These are phyloP conservation scores for Habropoda laboriosa DNA, from an alignment of 1,140 invertebrate genomes.

Conservation along the genomic window DNA sequence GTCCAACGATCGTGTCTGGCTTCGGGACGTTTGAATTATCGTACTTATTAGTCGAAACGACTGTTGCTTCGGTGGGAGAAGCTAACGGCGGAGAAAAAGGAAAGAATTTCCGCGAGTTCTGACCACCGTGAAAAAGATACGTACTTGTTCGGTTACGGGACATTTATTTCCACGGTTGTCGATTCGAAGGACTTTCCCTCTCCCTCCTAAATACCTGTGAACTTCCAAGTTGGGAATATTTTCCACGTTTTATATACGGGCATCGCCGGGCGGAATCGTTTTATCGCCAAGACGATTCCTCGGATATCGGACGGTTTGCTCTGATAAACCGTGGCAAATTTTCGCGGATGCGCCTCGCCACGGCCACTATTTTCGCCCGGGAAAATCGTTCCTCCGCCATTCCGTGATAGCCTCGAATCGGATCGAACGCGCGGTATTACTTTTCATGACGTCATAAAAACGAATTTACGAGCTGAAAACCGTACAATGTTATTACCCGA, in stretches of 20 bases:
- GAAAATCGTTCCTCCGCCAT: slow-evolving; percentile 2
- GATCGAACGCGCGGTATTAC: slow-evolving; percentile 32
- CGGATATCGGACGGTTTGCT: background rate
- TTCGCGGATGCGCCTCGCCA: background rate
- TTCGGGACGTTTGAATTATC: background rate
- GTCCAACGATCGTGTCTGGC: background rate
- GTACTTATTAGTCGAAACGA: too few relatives aligned
- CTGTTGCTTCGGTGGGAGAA: background rate
- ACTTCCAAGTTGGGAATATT: background rate
- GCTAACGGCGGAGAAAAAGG: too few relatives aligned
- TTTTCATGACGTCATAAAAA: slow-evolving; percentile 33
- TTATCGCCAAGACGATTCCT: slow-evolving; percentile 22
- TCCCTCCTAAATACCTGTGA: too few relatives aligned
- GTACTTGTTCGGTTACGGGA: background rate
- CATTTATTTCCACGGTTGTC: background rate
- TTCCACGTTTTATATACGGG: background rate
- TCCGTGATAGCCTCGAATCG: slow-evolving; percentile 40
- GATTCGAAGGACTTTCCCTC: background rate
- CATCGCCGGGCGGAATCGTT: background rate
- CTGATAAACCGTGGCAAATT: background rate
- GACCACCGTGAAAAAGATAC: background rate
- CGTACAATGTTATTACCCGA: slow-evolving; percentile 37
- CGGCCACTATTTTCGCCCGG: background rate
- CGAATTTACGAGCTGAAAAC: slow-evolving; percentile 29
- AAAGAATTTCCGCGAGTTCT: too few relatives aligned